Conservation (phyloP, 2,113 vertebrate species). For the Trematomus loennbergii region DNA sequence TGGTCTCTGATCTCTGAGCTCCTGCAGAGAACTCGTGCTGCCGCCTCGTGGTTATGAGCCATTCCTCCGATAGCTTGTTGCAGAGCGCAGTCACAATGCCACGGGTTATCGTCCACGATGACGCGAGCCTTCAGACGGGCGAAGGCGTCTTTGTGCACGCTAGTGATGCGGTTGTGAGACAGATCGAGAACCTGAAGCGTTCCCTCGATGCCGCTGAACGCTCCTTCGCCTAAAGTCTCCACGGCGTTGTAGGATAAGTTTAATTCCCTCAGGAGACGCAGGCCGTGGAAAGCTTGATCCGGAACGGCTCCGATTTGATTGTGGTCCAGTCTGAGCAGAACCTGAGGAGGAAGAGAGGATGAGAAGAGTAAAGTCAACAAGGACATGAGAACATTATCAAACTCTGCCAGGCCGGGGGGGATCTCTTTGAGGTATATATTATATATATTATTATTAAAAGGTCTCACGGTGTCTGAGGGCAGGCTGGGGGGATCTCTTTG, state of each 20-base stretch:
- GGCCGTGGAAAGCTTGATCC: conserved; percentile 94
- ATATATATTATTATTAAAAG: too few relatives aligned
- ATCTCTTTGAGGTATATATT: conserved; percentile 86
- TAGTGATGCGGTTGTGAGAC: conserved; percentile 96
- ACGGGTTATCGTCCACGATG: conserved; percentile 95
- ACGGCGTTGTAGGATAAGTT: conserved; percentile 98
- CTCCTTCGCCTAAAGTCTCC: conserved; percentile 94
- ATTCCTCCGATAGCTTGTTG: conserved; percentile 96
- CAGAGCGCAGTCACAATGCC: conserved; percentile 98
- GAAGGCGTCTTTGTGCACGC: conserved; percentile 96
- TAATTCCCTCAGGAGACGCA: conserved; percentile 92
- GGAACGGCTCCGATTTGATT: conserved; percentile 97
- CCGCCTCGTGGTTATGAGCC: conserved; percentile 94
- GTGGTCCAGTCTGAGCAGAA: conserved; percentile 93
- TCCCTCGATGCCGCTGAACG: conserved; percentile 94
- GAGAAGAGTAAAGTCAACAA: too few relatives aligned
- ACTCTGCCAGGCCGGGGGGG: too few relatives aligned
- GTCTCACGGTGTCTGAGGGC: conserved; percentile 88
- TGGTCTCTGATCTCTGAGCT: conserved; percentile 93
- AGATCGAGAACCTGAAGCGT: conserved; percentile 96
- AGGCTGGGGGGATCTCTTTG: conserved; percentile 97
- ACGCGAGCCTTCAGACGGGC: conserved; percentile 93
- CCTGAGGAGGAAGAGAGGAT: too few relatives aligned
- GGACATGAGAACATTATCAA: too few relatives aligned
- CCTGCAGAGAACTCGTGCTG: conserved; percentile 93